Evolutionary conservation across 2,113 vertebrate genomes (phyloP), one percentile per base, ranked within the genome.

Genomic region (Oncorhynchus gorbuscha): DNA sequence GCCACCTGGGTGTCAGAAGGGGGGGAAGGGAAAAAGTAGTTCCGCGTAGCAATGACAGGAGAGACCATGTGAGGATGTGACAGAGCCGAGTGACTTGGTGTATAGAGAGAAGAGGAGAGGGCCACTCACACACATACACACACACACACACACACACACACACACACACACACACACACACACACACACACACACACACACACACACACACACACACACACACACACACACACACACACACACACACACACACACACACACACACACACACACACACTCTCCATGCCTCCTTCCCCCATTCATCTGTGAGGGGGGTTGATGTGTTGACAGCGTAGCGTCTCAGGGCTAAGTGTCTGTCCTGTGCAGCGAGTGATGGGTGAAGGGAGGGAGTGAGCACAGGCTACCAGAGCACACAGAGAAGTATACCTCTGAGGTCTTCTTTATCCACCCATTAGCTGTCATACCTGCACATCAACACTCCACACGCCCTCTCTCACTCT

Each of bases 361-460:
- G 71, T 76, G 82, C 76, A 72, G 51, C 61, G 77, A 81, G 78
- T 88, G 89, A 91, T 85, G 75, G 86, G 90, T 87, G 80, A 72
- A 79, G 72, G 72, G 68, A 78, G 30, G 22, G 30, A 83, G 76
- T 14, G 49, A 13, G 49, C 49, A 51, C 11, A 14, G 16, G 51
- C 51, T 55, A 5, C 16, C 51, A 55, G 16, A 55, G 49, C 65
- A 70, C 59, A 72, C 77, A 51, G 83, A 89, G 76, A 81, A 88
- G 82, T 48, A n/a, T 78, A 81, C 77, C 76, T 66, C 79, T 79
- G 74, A 83, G 84, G 76, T 89, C 86, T 84, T 82, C 65, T 84
- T 84, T 81, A 76, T 84, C 72, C 79, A 79, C 88, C 82, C 35
- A 65, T 80, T 85, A 79, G 76, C 81, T 88, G 87, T 90, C 90